phyloP scores from a whole-genome alignment of 2,888 invertebrate genomes.

The Nomada ferruginata region DNA sequence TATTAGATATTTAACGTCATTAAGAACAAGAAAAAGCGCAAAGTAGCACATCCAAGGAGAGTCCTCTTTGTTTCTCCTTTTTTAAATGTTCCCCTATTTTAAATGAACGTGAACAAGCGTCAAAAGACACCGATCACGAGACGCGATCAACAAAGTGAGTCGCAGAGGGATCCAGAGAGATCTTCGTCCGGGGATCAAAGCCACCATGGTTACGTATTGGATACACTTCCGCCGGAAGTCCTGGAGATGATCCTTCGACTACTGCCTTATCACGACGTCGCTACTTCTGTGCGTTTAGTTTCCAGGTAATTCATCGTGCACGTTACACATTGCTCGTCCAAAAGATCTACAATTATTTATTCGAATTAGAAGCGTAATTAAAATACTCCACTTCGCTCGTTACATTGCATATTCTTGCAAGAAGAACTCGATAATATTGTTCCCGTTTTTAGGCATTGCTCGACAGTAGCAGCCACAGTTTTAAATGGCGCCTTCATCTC shows the following conservation, averaged over 20 bases:
- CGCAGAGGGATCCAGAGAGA: conserved; percentile 1
- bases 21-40: neutral
- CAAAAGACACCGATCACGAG: conserved; percentile 41
- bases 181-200: neutral
- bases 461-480: conserved; percentile 76
- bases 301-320: conserved; percentile 73
- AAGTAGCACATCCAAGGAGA: conserved; percentile 4
- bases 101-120: conserved; percentile 67
- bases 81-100: conserved; percentile 41
- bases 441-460: conserved; percentile 65
- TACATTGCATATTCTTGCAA: too few relatives aligned
- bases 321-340: too few relatives aligned
- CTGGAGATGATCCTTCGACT: conserved; percentile 79
- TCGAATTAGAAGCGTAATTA: neutral
- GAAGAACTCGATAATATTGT: neutral
- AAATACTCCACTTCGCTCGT: neutral
- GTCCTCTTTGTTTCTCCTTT: neutral
- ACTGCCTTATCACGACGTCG: conserved; percentile 76
- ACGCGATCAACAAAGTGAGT: conserved; percentile 17
- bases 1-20: neutral
- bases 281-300: conserved; percentile 77
- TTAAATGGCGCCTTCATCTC: conserved; percentile 78
- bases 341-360: neutral
- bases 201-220: conserved; percentile 64
- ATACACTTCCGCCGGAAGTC: conserved; percentile 80